Percentiles rank a stretch among this genome's conserved stretches.
Evolutionary conservation across 2,113 vertebrate species (phyloP).

Genomic region (Kobus ellipsiprymnus): DNA sequence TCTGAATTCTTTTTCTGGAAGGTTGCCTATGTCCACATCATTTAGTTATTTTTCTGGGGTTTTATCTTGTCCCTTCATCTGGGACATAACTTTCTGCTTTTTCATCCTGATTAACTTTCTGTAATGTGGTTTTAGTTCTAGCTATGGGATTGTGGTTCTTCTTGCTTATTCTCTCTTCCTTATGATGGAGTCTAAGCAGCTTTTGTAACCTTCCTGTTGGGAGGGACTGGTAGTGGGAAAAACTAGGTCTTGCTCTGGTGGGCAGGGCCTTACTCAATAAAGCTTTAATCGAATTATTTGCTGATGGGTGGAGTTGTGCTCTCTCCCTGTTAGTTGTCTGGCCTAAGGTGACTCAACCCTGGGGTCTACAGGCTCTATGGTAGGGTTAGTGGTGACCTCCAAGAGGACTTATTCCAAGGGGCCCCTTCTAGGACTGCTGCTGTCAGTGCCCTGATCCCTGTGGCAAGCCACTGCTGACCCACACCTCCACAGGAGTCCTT

Average conservation of each 20-base stretch:
- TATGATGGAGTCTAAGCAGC: not conserved
- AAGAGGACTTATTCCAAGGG: not conserved
- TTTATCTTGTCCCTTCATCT: not conserved
- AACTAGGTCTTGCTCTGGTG: not conserved
- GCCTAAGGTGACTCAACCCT: not conserved
- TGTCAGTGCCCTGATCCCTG: not conserved
- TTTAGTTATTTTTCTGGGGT: not conserved
- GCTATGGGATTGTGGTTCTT: not conserved
- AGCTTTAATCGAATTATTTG: not conserved
- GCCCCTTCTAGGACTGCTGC: not conserved
- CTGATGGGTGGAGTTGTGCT: not conserved
- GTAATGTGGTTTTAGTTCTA: not conserved
- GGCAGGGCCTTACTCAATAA: not conserved
- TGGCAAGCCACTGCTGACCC: not conserved
- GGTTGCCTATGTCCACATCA: not conserved
- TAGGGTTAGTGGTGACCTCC: not conserved
- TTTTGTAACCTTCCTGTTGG: not conserved
- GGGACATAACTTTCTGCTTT: not conserved
- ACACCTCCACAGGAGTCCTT: not conserved
- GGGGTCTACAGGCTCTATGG: not conserved
- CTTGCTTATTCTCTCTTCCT: not conserved
- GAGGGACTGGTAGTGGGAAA: not conserved
- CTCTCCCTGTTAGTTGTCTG: not conserved
- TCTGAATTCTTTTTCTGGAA: not conserved
- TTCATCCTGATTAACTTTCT: not conserved